These are phyloP conservation scores for Carassius gibelio DNA, from an alignment of 2,113 vertebrate species.

Conservation along the genomic window DNA sequence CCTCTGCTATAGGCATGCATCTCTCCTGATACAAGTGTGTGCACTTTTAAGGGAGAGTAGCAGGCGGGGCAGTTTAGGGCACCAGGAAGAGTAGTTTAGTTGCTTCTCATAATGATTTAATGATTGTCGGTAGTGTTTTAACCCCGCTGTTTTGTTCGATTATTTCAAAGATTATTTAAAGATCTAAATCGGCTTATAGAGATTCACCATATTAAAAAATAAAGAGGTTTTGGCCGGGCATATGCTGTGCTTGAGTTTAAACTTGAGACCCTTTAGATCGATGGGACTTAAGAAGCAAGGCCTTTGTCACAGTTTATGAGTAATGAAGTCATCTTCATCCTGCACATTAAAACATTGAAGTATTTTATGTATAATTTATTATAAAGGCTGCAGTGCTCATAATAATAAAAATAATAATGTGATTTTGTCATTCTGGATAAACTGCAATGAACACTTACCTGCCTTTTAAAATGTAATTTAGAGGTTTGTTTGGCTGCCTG, in stretches of 20 bases:
- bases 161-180: not conserved
- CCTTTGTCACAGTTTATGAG: conserved; percentile 14
- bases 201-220: not conserved
- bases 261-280: conserved; percentile 59
- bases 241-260: conserved; percentile 68
- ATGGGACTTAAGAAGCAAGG: not conserved
- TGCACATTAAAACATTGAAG: conserved; percentile 42
- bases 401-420: conserved; percentile 61
- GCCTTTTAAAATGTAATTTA: too few species aligned
- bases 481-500: too few species aligned
- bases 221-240: conserved; percentile 60
- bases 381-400: conserved; percentile 58
- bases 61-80: not conserved
- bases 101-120: not conserved
- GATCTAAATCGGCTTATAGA: not conserved
- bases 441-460: not conserved
- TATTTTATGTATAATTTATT: conserved; percentile 63
- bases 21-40: not conserved
- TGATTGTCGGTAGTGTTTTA: not conserved
- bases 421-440: conserved; percentile 62
- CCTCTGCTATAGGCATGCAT: not conserved
- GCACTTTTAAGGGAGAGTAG: conserved; percentile 30
- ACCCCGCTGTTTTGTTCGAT: not conserved
- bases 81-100: not conserved
- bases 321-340: conserved; percentile 39